Base-by-base conservation (phyloP, 2,888 invertebrate genomes). In the Pristionchus japonicus region DNA sequence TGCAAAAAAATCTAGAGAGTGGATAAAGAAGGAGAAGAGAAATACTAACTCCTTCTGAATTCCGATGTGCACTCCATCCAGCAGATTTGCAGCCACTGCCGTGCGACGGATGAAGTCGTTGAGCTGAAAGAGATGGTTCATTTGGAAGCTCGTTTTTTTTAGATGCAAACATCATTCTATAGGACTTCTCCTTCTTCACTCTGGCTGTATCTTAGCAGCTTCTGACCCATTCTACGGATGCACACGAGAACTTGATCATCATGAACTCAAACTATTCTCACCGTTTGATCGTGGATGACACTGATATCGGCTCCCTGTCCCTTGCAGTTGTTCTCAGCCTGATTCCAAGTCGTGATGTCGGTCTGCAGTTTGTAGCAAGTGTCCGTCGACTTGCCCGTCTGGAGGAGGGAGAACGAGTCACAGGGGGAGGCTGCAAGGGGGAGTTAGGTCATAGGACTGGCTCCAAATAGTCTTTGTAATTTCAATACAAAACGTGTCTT, bases 41-140 rank as follows among this genome's bases (percentile, higher is more conserved):
- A n/a, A 40, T 0, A 83, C 82, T 83, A 7, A 83, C 82, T 83
- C 85, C 17, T 40, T 27, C 57, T 37, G 40, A 27, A 85, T 40
- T 85, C 85, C 85, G 40, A 85, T 85, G 43, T 85, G 85, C 23
- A 85, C 47, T 61, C 85, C 85, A 43, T 85, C 64, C 3, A 85
- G 40, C 4, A 37, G 13, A 6, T 61, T 61, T 20, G 17, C 49
- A 17, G 61, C 37, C 13, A 85, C 85, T 6, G 61, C 61, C 4
- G 85, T 40, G 11, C 85, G 37, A 27, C 85, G 37, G 43, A 85
- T 64, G 64, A 85, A 85, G 20, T 85, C 85, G 34, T 85, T 85
- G 61, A 64, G 37, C 85, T 85, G 85, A 23, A 85, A 7, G 37
- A 37, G 27, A 64, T 27, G 3, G 7, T n/a, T 31, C 64, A 31